Conservation (phyloP, 2,797 vertebrate genomes). For the Meda fulgida region DNA sequence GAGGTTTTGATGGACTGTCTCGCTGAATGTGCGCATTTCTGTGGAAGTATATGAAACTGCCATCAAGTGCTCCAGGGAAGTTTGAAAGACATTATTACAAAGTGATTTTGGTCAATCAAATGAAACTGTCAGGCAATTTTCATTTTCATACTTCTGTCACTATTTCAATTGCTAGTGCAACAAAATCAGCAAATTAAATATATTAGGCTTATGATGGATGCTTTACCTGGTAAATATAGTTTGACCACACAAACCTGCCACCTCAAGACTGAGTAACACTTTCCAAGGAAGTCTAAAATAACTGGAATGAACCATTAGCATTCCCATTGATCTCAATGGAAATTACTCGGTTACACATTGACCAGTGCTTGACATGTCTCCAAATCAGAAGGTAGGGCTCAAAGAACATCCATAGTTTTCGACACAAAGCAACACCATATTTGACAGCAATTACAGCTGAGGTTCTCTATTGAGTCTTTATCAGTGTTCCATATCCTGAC, state of each 20-base stretch:
- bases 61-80: neutral
- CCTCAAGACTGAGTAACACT: neutral
- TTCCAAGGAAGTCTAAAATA: neutral
- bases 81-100: neutral
- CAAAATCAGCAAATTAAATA: neutral
- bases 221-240: neutral
- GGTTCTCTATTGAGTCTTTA: constrained; percentile 25
- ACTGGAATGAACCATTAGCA: neutral
- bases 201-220: neutral
- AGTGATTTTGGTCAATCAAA: neutral
- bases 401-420: neutral
- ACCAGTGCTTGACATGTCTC: neutral
- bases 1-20: constrained; percentile 49
- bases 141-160: neutral
- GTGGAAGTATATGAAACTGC: constrained; percentile 2
- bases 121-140: neutral
- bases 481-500: constrained; percentile 6
- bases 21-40: neutral
- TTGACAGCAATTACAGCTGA: constrained; percentile 22
- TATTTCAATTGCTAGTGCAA: neutral
- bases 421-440: neutral
- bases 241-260: neutral
- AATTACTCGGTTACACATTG: neutral
- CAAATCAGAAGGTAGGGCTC: neutral
- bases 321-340: neutral